Percentiles rank a stretch among this genome's conserved stretches.
Evolutionary conservation across 1,140 invertebrate genomes (phyloP).

Genomic region (Colletes gigas): DNA sequence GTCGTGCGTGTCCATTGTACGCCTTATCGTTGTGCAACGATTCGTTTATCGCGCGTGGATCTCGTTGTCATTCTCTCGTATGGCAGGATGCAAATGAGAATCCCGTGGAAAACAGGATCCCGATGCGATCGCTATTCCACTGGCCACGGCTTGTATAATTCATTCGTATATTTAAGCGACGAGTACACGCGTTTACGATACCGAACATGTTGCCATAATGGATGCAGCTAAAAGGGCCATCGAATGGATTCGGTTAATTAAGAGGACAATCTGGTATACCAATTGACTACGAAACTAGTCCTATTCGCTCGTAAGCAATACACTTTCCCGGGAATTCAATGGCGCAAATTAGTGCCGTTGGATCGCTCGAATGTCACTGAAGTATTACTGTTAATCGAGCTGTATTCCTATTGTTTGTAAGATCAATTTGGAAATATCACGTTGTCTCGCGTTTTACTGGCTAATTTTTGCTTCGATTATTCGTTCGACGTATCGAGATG

Average conservation of each 20-base stretch:
- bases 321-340: neutral
- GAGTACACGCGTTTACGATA: slow-evolving; percentile 9
- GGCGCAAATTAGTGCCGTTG: neutral
- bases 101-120: neutral
- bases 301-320: neutral
- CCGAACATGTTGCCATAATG: slow-evolving; percentile 22
- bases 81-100: slow-evolving; percentile 29
- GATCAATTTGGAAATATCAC: no score
- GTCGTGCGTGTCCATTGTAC: slow-evolving; percentile 6
- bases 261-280: neutral
- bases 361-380: neutral
- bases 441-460: no score
- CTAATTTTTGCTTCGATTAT: no score
- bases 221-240: neutral
- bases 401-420: no score
- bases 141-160: slow-evolving; percentile 23
- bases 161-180: slow-evolving; percentile 29
- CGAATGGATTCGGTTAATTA: slow-evolving; percentile 25
- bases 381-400: neutral
- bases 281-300: neutral
- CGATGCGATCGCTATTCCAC: neutral
- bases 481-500: no score
- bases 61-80: slow-evolving; percentile 25
- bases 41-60: slow-evolving; percentile 23
- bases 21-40: slow-evolving; percentile 9